Evolutionary conservation across 1,140 invertebrate species (phyloP).

Genomic region (Bombus waltoni): DNA sequence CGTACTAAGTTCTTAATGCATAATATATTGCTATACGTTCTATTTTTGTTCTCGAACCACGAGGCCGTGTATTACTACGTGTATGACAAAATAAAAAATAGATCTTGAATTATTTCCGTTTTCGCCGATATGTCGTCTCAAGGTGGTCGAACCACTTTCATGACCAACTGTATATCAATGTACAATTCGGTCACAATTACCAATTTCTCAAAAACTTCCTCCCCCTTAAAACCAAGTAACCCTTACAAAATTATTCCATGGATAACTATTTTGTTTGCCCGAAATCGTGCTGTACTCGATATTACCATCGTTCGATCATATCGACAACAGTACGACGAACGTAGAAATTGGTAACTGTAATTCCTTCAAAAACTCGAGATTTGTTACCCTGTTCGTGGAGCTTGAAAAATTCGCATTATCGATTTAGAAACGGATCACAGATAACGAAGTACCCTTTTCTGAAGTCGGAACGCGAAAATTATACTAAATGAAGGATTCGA

Average conservation of each 20-base stretch:
- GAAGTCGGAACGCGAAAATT: neutral
- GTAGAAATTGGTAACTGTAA: neutral
- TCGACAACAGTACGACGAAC: neutral
- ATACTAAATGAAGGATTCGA: neutral
- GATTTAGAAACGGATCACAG: constrained; percentile 8
- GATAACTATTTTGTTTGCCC: neutral
- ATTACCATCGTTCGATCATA: neutral
- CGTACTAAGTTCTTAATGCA: too few relatives aligned
- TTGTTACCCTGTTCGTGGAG: constrained; percentile 5
- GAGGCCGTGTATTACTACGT: neutral
- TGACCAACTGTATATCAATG: neutral
- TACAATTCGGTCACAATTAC: neutral
- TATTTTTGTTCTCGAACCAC: too few relatives aligned
- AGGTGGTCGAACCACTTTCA: neutral
- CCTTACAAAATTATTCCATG: too few relatives aligned
- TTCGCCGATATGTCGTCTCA: neutral
- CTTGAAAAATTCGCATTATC: neutral
- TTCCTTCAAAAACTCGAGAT: neutral
- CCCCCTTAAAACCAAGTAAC: too few relatives aligned
- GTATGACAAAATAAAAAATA: neutral
- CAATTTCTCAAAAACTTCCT: neutral
- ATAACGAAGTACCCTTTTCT: neutral
- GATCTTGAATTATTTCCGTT: neutral
- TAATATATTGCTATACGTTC: too few relatives aligned
- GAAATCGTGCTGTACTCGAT: neutral